phyloP scores from a whole-genome alignment of 1,140 invertebrate genomes.

The Drosophila murphyi region DNA sequence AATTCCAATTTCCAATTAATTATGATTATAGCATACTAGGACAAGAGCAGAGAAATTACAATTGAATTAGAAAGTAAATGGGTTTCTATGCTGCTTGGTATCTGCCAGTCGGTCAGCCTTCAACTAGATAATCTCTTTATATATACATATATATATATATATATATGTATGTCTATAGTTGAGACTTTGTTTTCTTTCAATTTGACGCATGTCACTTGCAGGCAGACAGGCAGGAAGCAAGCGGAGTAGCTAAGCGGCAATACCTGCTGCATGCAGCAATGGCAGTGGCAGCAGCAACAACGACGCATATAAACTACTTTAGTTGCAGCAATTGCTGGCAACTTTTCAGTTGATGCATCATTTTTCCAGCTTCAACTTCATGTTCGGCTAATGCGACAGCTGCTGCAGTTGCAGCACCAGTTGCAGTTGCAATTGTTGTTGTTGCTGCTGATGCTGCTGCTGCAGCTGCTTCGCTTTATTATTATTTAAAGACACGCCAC shows the following conservation, averaged over 20 bases:
- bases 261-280: slow-evolving; percentile 28
- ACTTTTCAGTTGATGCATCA: slow-evolving; percentile 48
- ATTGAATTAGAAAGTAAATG: no score
- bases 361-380: slow-evolving; percentile 68
- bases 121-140: not conserved
- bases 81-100: not conserved
- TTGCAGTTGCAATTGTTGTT: slow-evolving; percentile 12
- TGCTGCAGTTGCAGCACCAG: slow-evolving; percentile 3
- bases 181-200: slow-evolving; percentile 44
- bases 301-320: slow-evolving; percentile 20
- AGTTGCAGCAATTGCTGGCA: slow-evolving; percentile 24
- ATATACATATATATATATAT: slow-evolving; percentile 4
- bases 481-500: slow-evolving; percentile 61
- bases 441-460: slow-evolving; percentile 7
- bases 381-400: slow-evolving; percentile 61
- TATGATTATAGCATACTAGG: no score
- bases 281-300: not conserved
- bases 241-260: slow-evolving; percentile 1
- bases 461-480: slow-evolving; percentile 47
- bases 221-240: not conserved
- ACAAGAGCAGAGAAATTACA: no score
- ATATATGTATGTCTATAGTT: slow-evolving; percentile 2
- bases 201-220: slow-evolving; percentile 52
- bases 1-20: no score
- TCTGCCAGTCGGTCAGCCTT: not conserved